Percentiles rank a stretch among this genome's conserved stretches.
Evolutionary conservation across 2,888 invertebrate genomes (phyloP).

Genomic region (Augiades crinisus): DNA sequence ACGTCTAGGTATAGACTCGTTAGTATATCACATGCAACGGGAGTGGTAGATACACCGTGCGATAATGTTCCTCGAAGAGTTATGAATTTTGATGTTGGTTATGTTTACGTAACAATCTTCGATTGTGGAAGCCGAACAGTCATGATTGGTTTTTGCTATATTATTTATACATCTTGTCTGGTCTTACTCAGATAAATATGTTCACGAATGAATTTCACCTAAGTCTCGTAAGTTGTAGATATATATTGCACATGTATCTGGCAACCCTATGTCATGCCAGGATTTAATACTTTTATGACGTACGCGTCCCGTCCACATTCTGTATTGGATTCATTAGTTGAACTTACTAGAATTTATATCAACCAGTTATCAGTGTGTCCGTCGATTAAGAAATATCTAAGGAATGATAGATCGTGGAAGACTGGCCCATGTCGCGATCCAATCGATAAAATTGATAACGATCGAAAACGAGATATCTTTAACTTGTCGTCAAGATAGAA

Average conservation of each 20-base stretch:
- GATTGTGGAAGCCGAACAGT: too few relatives aligned
- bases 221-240: background rate
- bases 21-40: background rate
- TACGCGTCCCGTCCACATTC: background rate
- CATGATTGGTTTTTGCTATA: too few relatives aligned
- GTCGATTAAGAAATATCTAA: constrained; percentile 22
- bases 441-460: constrained; percentile 51
- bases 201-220: too few relatives aligned
- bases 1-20: background rate
- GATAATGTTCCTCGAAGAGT: background rate
- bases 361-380: constrained; percentile 15
- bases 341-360: constrained; percentile 12
- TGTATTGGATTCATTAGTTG: constrained; percentile 7
- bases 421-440: constrained; percentile 31
- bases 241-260: background rate
- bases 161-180: too few relatives aligned
- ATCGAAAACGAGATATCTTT: constrained; percentile 39
- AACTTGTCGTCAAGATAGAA: constrained; percentile 22
- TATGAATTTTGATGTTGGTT: background rate
- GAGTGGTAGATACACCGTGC: background rate
- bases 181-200: too few relatives aligned
- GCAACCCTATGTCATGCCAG: constrained; percentile 1
- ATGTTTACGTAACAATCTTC: too few relatives aligned
- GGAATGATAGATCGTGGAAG: constrained; percentile 27
- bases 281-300: constrained; percentile 12